Evolutionary conservation across 2,113 vertebrate species (phyloP).

Genomic region (Cepphus grylle): DNA sequence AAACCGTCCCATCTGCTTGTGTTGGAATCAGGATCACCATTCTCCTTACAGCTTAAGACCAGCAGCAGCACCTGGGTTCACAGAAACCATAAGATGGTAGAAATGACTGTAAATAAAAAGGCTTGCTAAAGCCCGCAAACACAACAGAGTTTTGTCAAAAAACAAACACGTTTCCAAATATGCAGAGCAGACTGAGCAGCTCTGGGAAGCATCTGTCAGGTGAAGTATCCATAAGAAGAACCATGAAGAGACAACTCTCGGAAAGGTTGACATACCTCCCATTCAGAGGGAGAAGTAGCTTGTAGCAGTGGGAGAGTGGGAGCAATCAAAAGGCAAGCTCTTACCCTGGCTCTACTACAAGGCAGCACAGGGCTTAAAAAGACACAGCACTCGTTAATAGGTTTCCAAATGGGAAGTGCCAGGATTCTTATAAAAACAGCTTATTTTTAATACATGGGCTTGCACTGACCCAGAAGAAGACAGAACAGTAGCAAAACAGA

Average conservation of each 20-base stretch:
- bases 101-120: neutral
- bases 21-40: fast-evolving
- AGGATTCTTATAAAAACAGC: neutral
- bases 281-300: neutral
- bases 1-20: neutral
- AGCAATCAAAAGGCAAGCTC: neutral
- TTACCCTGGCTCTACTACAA: neutral
- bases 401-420: neutral
- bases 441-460: neutral
- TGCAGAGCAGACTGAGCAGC: neutral
- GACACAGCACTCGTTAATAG: neutral
- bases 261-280: neutral
- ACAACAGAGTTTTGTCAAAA: neutral
- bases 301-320: neutral
- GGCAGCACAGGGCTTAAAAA: neutral
- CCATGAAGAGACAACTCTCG: neutral
- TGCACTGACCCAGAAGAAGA: neutral
- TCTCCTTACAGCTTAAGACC: neutral
- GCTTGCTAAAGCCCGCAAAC: neutral
- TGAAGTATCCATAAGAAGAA: neutral
- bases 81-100: neutral
- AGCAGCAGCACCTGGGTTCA: neutral
- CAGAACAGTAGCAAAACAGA: neutral
- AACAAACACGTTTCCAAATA: neutral
- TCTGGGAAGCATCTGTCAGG: neutral